These are phyloP conservation scores for Caenorhabditis zanzibari DNA, from an alignment of 2,888 invertebrate species.

Conservation along the genomic window DNA sequence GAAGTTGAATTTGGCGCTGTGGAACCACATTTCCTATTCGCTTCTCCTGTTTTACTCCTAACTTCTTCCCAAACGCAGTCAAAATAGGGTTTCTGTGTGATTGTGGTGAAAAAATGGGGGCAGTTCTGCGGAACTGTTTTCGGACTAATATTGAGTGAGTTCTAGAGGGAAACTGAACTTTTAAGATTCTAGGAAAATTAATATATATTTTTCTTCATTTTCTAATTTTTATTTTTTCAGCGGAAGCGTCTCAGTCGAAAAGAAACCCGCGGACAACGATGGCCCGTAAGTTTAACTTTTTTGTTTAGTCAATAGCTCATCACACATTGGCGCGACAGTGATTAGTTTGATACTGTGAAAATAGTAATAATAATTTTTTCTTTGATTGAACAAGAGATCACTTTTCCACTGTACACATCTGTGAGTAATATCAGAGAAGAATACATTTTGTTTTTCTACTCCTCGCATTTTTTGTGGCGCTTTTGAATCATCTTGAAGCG, in stretches of 20 bases:
- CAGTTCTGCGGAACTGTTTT: constrained; percentile 48
- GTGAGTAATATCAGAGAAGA: constrained; percentile 9
- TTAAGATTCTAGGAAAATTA: background rate
- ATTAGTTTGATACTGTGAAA: constrained; percentile 10
- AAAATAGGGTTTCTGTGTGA: constrained; percentile 57
- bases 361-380: background rate
- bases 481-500: background rate
- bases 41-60: background rate
- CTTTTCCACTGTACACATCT: constrained; percentile 3
- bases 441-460: constrained; percentile 17
- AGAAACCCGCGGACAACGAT: constrained; percentile 39
- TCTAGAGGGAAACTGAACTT: background rate
- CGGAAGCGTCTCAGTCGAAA: constrained; percentile 65
- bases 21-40: constrained; percentile 10
- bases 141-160: constrained; percentile 54
- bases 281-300: constrained; percentile 56
- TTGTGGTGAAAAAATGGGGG: constrained; percentile 57
- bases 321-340: constrained; percentile 30
- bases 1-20: constrained; percentile 14
- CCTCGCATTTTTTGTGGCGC: background rate
- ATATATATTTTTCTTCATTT: background rate
- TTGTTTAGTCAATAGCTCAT: constrained; percentile 27
- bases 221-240: constrained; percentile 48
- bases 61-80: background rate
- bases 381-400: constrained; percentile 8